phyloP scores from a whole-genome alignment of 2,888 invertebrate species.

The Caenorhabditis sp. region DNA sequence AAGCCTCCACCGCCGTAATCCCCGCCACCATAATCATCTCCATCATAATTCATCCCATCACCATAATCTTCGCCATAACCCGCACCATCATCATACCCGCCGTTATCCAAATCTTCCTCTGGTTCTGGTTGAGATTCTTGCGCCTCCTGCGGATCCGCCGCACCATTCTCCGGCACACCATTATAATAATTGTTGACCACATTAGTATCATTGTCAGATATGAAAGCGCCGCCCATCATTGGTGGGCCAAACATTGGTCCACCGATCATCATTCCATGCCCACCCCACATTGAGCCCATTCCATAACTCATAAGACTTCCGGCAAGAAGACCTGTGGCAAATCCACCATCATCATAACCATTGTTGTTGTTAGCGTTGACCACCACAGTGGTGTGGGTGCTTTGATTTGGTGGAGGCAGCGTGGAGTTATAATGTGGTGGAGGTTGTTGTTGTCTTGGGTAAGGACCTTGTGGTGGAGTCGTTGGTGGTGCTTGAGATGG shows the following conservation, averaged over 20 bases:
- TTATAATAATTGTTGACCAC: conserved; percentile 61
- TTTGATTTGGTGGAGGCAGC: not conserved
- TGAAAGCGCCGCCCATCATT: conserved; percentile 55
- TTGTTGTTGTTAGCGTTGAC: conserved; percentile 13
- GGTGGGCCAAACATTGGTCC: conserved; percentile 46
- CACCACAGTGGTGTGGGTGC: conserved; percentile 51
- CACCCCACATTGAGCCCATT: conserved; percentile 50
- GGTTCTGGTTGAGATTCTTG: not conserved
- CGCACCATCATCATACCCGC: conserved; percentile 2
- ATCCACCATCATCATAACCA: conserved; percentile 30
- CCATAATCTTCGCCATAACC: conserved; percentile 35
- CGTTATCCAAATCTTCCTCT: not conserved
- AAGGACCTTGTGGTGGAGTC: no score
- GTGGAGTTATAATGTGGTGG: not conserved
- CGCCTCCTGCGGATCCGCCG: not conserved
- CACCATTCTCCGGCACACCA: conserved; percentile 13
- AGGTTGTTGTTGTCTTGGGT: not conserved
- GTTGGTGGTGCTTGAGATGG: conserved; percentile 16
- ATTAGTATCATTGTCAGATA: conserved; percentile 63
- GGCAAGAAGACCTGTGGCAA: conserved; percentile 61
- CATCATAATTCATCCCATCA: conserved; percentile 15
- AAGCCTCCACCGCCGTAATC: conserved; percentile 38
- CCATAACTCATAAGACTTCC: conserved; percentile 62
- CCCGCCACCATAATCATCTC: conserved; percentile 35
- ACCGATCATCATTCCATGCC: conserved; percentile 35